phyloP scores from a whole-genome alignment of 1,140 invertebrate species.

The Aradophagus sp. region DNA sequence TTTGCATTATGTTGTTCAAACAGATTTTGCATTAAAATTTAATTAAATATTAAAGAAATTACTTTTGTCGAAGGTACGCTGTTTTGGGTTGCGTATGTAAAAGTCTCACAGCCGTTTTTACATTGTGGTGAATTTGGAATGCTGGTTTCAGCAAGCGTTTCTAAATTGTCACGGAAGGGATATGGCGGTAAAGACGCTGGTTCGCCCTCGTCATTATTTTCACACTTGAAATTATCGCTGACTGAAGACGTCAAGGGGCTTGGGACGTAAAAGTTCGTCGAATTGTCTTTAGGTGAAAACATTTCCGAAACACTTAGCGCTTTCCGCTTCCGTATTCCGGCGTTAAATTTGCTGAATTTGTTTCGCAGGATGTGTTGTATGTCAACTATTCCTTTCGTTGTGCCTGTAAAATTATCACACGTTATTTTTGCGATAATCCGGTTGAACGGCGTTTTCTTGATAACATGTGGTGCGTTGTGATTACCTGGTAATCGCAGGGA shows the following conservation, averaged over 20 bases:
- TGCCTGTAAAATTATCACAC: constrained; percentile 53
- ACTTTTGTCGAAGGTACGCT: constrained; percentile 21
- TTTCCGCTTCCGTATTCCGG: constrained; percentile 78
- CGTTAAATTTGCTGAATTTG: constrained; percentile 80
- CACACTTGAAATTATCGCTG: constrained; percentile 57
- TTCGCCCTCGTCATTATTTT: constrained; percentile 56
- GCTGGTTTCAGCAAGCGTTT: constrained; percentile 63
- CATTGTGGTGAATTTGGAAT: constrained; percentile 63
- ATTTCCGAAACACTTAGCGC: constrained; percentile 81
- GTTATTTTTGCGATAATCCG: no score
- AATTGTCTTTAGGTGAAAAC: constrained; percentile 71
- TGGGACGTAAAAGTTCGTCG: constrained; percentile 81
- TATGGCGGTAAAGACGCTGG: constrained; percentile 64
- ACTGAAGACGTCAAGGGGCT: constrained; percentile 73
- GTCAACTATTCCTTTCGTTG: constrained; percentile 72
- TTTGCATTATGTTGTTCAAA: constrained; percentile 15
- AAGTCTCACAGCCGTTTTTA: constrained; percentile 33
- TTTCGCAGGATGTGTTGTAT: constrained; percentile 80
- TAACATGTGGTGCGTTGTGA: no score
- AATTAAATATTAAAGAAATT: no score
- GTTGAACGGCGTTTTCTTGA: no score
- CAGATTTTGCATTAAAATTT: no score
- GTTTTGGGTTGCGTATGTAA: constrained; percentile 24
- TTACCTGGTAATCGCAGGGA: constrained; percentile 78
- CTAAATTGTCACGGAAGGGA: constrained; percentile 64